phyloP scores from a whole-genome alignment of 2,113 vertebrate genomes.

The Pholis gunnellus region DNA sequence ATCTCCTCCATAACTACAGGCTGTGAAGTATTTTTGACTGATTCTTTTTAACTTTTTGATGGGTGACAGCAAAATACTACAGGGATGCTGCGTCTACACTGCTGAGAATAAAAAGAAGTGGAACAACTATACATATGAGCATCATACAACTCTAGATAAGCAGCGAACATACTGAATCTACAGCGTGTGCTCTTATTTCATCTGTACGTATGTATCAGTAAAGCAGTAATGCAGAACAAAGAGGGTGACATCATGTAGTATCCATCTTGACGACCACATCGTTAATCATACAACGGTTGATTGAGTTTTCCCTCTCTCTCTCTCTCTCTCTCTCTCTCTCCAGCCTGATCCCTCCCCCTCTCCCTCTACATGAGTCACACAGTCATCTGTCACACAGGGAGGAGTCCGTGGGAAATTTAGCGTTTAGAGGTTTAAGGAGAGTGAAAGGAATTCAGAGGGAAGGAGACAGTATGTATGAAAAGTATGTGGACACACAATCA shows the following conservation, averaged over 20 bases:
- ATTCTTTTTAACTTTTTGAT: background rate
- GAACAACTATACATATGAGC: background rate
- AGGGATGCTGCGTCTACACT: background rate
- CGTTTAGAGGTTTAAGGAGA: background rate
- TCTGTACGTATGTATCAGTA: background rate
- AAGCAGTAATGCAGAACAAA: background rate
- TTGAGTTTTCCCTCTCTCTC: background rate
- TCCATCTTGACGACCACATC: background rate
- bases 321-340: background rate
- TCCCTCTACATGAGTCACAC: background rate
- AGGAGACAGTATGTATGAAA: background rate
- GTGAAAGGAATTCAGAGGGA: background rate
- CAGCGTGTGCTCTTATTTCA: background rate
- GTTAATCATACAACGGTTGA: slow-evolving; percentile 7
- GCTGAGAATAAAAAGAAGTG: background rate
- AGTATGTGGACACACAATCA: background rate
- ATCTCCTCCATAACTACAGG: background rate
- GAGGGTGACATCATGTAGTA: slow-evolving; percentile 5
- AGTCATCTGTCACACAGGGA: background rate
- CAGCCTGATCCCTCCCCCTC: background rate
- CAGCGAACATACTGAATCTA: background rate
- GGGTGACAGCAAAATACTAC: background rate
- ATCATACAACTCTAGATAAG: background rate
- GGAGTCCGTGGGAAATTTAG: background rate
- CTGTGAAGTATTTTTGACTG: background rate